Evolutionary conservation across 2,113 vertebrate genomes (phyloP).

Genomic region (Heterotilapia buettikoferi): DNA sequence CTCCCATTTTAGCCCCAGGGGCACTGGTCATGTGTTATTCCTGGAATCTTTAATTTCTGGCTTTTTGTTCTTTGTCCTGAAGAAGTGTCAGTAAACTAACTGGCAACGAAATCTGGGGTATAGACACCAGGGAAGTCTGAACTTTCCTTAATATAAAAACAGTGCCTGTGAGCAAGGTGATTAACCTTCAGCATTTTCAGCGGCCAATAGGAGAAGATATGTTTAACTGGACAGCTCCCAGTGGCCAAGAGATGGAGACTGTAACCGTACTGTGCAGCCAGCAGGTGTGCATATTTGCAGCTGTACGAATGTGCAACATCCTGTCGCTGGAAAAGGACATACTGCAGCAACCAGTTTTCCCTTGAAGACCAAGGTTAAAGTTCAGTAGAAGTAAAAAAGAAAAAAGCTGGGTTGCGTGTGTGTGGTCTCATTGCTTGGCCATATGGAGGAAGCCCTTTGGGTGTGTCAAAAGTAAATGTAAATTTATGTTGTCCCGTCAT

Average conservation of each 20-base stretch:
- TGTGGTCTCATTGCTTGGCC: constrained; percentile 22
- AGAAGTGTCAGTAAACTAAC: neutral
- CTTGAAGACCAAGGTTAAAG: neutral
- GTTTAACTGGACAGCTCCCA: neutral
- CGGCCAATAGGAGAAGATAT: neutral
- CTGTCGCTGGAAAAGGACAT: neutral
- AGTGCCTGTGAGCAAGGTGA: neutral
- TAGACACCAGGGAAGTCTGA: neutral
- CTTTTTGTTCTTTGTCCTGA: neutral
- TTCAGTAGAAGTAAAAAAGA: neutral
- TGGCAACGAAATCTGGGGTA: neutral
- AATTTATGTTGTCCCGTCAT: constrained; percentile 8
- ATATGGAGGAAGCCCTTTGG: neutral
- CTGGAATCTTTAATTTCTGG: neutral
- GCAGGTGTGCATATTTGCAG: neutral
- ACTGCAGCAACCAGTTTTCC: neutral
- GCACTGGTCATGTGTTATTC: neutral
- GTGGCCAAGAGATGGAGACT: neutral
- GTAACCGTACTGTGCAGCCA: neutral
- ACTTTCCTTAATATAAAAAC: neutral
- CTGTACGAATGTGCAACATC: neutral
- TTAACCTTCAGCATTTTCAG: neutral
- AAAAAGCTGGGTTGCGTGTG: neutral
- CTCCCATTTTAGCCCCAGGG: neutral
- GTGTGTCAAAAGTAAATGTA: neutral